Evolutionary conservation across 2,797 vertebrate species (phyloP).

Genomic region (Etheostoma nigrum): DNA sequence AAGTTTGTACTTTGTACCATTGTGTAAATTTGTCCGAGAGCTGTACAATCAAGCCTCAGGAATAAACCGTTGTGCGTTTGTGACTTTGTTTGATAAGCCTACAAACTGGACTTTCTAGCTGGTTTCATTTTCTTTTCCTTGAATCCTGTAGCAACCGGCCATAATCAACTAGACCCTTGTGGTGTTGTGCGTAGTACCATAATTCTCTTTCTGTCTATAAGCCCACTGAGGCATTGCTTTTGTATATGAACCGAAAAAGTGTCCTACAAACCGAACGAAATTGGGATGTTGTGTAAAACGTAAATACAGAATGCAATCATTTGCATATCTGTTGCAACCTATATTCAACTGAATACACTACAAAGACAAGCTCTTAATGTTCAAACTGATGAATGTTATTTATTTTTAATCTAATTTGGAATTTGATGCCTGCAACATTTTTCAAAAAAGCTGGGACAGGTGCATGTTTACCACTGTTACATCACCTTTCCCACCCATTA

Average conservation of each 20-base stretch:
- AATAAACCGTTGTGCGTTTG: not conserved
- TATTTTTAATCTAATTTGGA: too few species aligned
- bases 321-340: too few species aligned
- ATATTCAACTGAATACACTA: too few species aligned
- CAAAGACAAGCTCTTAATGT: too few species aligned
- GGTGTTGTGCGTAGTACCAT: not conserved
- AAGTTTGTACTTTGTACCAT: not conserved
- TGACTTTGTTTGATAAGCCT: not conserved
- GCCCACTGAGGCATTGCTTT: not conserved
- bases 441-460: too few species aligned
- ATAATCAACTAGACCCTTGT: not conserved
- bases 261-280: too few species aligned
- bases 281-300: too few species aligned
- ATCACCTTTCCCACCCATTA: too few species aligned
- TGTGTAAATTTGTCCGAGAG: not conserved
- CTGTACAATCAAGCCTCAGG: not conserved
- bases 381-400: too few species aligned
- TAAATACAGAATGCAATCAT: too few species aligned
- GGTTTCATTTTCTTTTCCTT: not conserved
- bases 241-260: not conserved
- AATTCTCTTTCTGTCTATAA: not conserved
- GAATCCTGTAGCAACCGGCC: not conserved
- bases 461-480: too few species aligned
- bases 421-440: too few species aligned
- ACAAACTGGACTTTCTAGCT: not conserved